phyloP scores from a whole-genome alignment of 2,888 invertebrate genomes.

The Choristoneura rosaceana region DNA sequence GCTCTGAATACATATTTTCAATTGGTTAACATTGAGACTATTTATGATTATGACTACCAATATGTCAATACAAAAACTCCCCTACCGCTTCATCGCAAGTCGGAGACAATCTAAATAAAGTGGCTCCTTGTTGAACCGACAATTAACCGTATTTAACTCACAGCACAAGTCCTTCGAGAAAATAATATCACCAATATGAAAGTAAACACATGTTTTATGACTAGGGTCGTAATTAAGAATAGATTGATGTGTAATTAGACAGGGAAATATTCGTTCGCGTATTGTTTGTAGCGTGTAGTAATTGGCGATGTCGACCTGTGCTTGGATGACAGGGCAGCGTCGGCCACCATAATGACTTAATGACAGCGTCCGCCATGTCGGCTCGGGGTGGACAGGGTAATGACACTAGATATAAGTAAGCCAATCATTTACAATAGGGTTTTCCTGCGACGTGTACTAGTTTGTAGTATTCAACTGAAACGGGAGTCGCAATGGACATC shows the following conservation, averaged over 20 bases:
- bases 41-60: slow-evolving; percentile 3
- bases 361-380: slow-evolving; percentile 54
- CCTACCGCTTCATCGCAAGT: slow-evolving; percentile 36
- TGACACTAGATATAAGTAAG: slow-evolving; percentile 56
- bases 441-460: slow-evolving; percentile 46
- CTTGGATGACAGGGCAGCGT: slow-evolving; percentile 60
- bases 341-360: slow-evolving; percentile 62
- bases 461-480: no score
- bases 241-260: slow-evolving; percentile 36
- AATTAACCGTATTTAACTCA: slow-evolving; percentile 69
- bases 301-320: slow-evolving; percentile 29
- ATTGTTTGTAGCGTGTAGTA: slow-evolving; percentile 39
- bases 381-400: slow-evolving; percentile 58
- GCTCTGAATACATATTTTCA: not conserved
- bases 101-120: slow-evolving; percentile 69
- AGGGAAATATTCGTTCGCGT: slow-evolving; percentile 39
- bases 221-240: slow-evolving; percentile 53
- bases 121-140: slow-evolving; percentile 65
- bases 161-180: slow-evolving; percentile 51
- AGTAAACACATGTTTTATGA: slow-evolving; percentile 46
- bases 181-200: slow-evolving; percentile 56
- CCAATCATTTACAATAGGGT: slow-evolving; percentile 55
- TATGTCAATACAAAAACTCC: not conserved
- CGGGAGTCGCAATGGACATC: no score
- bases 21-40: not conserved